Conservation (phyloP, 2,797 vertebrate species). For the Neosilurus hyrtlii region DNA sequence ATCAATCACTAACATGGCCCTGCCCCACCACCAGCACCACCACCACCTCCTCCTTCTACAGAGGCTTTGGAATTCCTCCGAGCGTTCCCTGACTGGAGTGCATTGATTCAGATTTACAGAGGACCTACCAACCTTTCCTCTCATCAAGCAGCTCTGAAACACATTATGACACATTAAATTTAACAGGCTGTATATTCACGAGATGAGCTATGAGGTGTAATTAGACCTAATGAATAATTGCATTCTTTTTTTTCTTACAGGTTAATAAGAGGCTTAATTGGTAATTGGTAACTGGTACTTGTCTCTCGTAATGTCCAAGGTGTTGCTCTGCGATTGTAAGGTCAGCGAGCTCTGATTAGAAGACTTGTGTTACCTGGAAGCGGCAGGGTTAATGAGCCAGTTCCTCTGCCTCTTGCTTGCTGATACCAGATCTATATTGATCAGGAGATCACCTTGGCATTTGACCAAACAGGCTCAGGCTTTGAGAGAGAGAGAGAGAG, state of each 20-base stretch:
- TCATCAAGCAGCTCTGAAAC: conserved; percentile 18
- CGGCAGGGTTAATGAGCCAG: conserved; percentile 48
- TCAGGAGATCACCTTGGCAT: conserved; percentile 74
- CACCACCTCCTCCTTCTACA: conserved; percentile 4
- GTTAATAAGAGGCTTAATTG: conserved; percentile 40
- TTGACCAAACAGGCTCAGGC: conserved; percentile 63
- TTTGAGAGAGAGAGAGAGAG: background rate
- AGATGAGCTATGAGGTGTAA: conserved; percentile 3
- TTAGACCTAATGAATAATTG: conserved; percentile 11
- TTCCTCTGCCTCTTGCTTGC: conserved; percentile 44
- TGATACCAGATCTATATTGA: conserved; percentile 74
- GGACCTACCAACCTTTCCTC: conserved; percentile 1
- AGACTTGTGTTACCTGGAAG: conserved; percentile 48
- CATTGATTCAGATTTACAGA: conserved; percentile 31
- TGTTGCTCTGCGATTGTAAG: conserved; percentile 39
- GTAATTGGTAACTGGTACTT: conserved; percentile 29
- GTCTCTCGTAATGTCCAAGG: conserved; percentile 28
- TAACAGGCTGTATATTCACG: conserved; percentile 14
- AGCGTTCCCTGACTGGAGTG: conserved; percentile 18
- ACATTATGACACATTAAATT: conserved; percentile 22
- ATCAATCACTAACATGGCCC: conserved; percentile 38
- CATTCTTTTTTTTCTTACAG: conserved; percentile 7
- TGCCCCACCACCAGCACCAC: conserved; percentile 31
- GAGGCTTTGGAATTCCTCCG: conserved; percentile 33
- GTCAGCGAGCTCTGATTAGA: conserved; percentile 41